Evolutionary conservation across 2,797 vertebrate species (phyloP), one percentile per base, ranked within the genome.

Genomic region (Galagoides demidoff): DNA sequence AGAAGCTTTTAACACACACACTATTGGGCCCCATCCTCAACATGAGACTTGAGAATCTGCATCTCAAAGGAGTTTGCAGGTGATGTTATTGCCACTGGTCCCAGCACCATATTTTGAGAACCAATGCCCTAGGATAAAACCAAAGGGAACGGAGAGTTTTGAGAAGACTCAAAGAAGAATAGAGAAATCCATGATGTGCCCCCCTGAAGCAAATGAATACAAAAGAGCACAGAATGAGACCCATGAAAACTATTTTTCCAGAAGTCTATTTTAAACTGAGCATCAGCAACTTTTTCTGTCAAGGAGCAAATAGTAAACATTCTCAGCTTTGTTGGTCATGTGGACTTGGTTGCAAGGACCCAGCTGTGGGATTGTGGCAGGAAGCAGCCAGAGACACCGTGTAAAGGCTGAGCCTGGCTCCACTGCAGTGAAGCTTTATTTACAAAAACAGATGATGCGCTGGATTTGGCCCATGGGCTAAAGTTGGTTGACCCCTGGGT

Each of bases 401-500:
- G 17, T 22, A 34, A 49, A 78, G 37, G 64, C 91, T 17, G n/a
- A 59, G 22, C 2, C 2, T 25, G 20, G 31, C 39, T 73, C 0
- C 34, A 4, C 43, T 89, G 74, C n/a, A 92, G 23, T 76, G 96
- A 90, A 93, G 63, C 64, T 93, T 81, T 92, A 25, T 92, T 93
- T 88, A 55, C 6, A 92, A 82, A 92, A 90, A 84, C 52, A 81
- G 87, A 68, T 59, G 43, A 66, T 1, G 3, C 13, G 7, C 25
- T 88, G 31, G 43, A 86, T 87, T 87, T 94, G 76, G 71, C 49
- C 76, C 31, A 17, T 0, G 10, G 59, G 37, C 39, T 34, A 8
- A 7, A n/a, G 57, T 85, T 71, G 86, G 63, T 66, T 55, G 23
- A 83, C 45, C 34, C 37, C 49, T 76, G 64, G 45, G 37, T 76